Evolutionary conservation across 2,797 vertebrate species (phyloP), one percentile per base, ranked within the genome.

Genomic region (Halcyon chelicuti): DNA sequence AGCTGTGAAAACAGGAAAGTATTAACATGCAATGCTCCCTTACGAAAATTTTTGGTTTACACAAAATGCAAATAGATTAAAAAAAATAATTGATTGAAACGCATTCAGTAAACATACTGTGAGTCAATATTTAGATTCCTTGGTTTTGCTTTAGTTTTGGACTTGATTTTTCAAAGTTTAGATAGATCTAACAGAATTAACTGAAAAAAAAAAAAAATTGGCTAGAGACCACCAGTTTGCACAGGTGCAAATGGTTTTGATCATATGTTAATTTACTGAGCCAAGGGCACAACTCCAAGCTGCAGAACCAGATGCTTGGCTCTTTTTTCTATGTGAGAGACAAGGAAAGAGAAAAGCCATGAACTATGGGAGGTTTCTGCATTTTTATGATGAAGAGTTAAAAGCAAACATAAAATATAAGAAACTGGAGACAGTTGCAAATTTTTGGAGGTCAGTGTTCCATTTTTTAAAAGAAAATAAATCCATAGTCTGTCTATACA

Each of bases 251-350:
- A 83, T 77, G 25, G 25, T 9, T 94, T 97, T 94, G 68, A 96
- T 96, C 90, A 89, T 93, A 94, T 87, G 96, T 85, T 88, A 94
- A 83, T 91, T 95, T 95, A 93, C 86, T 76, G 47, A 96, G 93
- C 95, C 67, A 96, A 94, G 75, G 96, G 93, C 93, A 93, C 46
- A 87, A 80, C 54, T 98, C 96, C 94, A 97, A 95, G 96, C 84
- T 93, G 58, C 74, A 94, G 94, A 95, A 96, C 62, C 94, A 97
- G 92, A 95, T 97, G 96, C 77, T 95, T 33, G 2, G 39, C 18
- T 95, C 37, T 84, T 66, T 86, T 77, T 51, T 68, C 51, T 80
- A 0, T 44, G 39, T 90, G 42, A 94, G 47, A 79, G 21, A 81
- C 67, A 83, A 39, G 57, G 21, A 70, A 94, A 60, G 21, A 67